These are phyloP conservation scores for Falco concolor DNA, from an alignment of 2,797 vertebrate species.

Conservation along the genomic window DNA sequence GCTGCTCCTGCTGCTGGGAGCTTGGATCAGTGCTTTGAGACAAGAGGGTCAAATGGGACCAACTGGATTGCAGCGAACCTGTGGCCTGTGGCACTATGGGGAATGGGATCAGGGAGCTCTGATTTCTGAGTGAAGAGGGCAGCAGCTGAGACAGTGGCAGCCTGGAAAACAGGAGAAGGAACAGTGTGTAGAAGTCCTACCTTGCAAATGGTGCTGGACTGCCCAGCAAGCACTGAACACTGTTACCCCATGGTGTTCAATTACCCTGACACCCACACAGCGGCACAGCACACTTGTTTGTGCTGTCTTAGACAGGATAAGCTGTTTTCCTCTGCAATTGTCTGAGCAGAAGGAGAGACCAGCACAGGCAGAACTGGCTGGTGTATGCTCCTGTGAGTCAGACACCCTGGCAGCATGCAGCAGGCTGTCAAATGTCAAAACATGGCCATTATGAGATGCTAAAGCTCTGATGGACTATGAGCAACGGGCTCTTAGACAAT, in stretches of 20 bases:
- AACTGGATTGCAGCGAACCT: background rate
- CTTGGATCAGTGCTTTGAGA: background rate
- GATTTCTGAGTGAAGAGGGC: background rate
- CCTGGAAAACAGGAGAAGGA: background rate
- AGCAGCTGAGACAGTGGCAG: background rate
- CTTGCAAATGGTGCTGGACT: background rate
- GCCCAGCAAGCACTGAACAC: background rate
- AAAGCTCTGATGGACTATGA: background rate
- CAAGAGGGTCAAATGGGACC: background rate
- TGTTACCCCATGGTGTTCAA: rapidly evolving
- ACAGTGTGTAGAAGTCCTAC: background rate
- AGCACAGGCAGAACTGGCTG: background rate
- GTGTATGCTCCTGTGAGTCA: background rate
- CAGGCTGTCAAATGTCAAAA: background rate
- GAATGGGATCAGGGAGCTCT: background rate
- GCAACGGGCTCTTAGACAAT: background rate
- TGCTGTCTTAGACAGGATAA: background rate
- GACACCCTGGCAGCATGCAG: background rate
- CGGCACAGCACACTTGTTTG: background rate
- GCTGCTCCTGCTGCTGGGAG: background rate
- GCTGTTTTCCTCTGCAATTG: background rate
- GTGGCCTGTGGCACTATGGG: rapidly evolving
- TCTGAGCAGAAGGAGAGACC: background rate
- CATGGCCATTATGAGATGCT: background rate
- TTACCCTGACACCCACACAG: background rate